Evolutionary conservation across 2,888 invertebrate genomes (phyloP).

Genomic region (Monopis laevigella): DNA sequence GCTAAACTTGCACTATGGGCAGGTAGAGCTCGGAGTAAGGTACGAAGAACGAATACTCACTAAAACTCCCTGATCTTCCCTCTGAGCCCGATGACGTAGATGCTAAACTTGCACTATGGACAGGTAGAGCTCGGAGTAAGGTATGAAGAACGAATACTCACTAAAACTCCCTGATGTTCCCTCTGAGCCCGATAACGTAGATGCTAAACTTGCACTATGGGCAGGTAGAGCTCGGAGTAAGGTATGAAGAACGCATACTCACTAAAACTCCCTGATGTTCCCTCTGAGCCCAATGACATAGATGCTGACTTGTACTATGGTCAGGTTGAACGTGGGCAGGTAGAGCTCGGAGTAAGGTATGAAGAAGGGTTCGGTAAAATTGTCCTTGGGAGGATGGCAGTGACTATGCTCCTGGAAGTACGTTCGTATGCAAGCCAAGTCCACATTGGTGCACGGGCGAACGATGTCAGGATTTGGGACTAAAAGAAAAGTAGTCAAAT

Average conservation of each 20-base stretch:
- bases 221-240: too few species aligned
- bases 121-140: slow-evolving; percentile 16
- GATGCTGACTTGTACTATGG: slow-evolving; percentile 17
- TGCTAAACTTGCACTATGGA: slow-evolving; percentile 19
- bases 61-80: slow-evolving; percentile 26
- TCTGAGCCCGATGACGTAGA: slow-evolving; percentile 22
- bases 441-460: slow-evolving; percentile 22
- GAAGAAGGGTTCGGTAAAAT: slow-evolving; percentile 21
- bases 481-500: too few species aligned
- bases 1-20: too few species aligned
- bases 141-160: slow-evolving; percentile 17
- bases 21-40: too few species aligned
- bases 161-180: too few species aligned
- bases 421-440: slow-evolving; percentile 22
- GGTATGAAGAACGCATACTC: too few species aligned
- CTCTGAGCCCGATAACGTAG: too few species aligned
- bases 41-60: too few species aligned
- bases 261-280: slow-evolving; percentile 26
- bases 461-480: too few species aligned
- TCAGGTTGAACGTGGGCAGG: slow-evolving; percentile 22
- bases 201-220: too few species aligned
- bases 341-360: slow-evolving; percentile 17
- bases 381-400: slow-evolving; percentile 19
- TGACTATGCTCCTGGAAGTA: slow-evolving; percentile 21
- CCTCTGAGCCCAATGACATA: slow-evolving; percentile 24